These are phyloP conservation scores for Scaptomyza polygonia DNA, from an alignment of 2,888 invertebrate genomes.

Conservation along the genomic window DNA sequence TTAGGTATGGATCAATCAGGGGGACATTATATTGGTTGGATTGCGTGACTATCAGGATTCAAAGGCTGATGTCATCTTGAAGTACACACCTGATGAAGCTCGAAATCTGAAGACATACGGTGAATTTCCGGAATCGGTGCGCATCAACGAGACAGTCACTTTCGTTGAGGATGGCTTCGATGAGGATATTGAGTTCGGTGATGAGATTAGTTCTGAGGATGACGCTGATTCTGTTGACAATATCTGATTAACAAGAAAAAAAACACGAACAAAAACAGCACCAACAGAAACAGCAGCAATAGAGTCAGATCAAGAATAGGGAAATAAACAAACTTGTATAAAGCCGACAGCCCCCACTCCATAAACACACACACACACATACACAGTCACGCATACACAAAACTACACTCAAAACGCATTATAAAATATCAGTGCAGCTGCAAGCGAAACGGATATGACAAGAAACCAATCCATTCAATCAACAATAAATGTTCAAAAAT, in stretches of 20 bases:
- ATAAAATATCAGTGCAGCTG: constrained; percentile 21
- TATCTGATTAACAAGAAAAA: constrained; percentile 85
- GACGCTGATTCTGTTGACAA: constrained; percentile 91
- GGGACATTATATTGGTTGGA: constrained; percentile 99
- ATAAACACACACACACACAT: constrained; percentile 16
- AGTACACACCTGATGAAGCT: constrained; percentile 99
- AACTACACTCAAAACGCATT: background rate
- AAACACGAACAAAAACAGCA: constrained; percentile 27
- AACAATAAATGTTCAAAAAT: constrained; percentile 40
- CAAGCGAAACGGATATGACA: constrained; percentile 25
- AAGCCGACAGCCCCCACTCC: constrained; percentile 45
- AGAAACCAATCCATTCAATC: constrained; percentile 23
- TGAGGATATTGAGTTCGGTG: constrained; percentile 98
- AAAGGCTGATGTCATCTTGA: constrained; percentile 99
- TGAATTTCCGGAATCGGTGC: constrained; percentile 98
- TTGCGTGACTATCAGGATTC: constrained; percentile 98
- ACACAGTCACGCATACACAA: constrained; percentile 1
- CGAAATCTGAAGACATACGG: constrained; percentile 99
- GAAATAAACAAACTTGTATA: constrained; percentile 74
- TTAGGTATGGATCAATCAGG: constrained; percentile 98
- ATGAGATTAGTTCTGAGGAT: constrained; percentile 96
- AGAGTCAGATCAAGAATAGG: constrained; percentile 66
- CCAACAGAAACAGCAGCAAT: constrained; percentile 33
- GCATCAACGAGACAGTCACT: constrained; percentile 98
- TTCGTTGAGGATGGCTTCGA: constrained; percentile 97